Base-by-base conservation (phyloP, 2,113 vertebrate species). In the Promerops cafer region DNA sequence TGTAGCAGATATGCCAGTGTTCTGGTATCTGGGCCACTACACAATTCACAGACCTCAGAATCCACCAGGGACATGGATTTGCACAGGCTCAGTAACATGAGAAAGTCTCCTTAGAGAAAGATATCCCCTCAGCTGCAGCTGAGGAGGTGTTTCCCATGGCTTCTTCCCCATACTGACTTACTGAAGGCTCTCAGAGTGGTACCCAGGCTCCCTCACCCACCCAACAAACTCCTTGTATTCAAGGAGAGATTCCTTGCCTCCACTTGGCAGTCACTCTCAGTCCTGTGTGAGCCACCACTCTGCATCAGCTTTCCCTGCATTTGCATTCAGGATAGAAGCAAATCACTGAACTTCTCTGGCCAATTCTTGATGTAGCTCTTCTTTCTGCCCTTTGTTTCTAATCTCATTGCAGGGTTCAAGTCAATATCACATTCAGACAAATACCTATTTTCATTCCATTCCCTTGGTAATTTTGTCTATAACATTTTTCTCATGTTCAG, bases 211-310 rank as follows among this genome's bases (percentile, higher is more conserved):
- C 7, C 40, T 11, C 11, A 39, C 3, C 21, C 27, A 65, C 7
- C 5, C 21, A 13, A 27, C 40, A 80, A 24, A 7, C 7, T 2
- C 0, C 16, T 22, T 0, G 1, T 14, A 24, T 28, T 39, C 57
- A 56, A 20, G 10, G 31, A 54, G n/a, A 87, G 15, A 35, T 20
- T 64, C 45, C 78, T 42, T 3, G 0, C 23, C 28, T 64, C 71
- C 44, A 11, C 11, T 27, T 83, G 61, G 37, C 47, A 61, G 16
- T 9, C 24, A 18, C 20, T 69, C 42, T 54, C 22, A 82, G 22
- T 27, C 17, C 31, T 39, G 6, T 9, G 39, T 37, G 27, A 90
- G 42, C 16, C 22, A 71, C 13, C 0, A 0, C 30, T n/a, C 37
- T 72, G 12, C 40, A 45, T 16, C 37, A 42, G 22, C 21, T 59